These are phyloP conservation scores for Caenorhabditis japonica DNA, from an alignment of 2,888 invertebrate genomes.

Conservation along the genomic window DNA sequence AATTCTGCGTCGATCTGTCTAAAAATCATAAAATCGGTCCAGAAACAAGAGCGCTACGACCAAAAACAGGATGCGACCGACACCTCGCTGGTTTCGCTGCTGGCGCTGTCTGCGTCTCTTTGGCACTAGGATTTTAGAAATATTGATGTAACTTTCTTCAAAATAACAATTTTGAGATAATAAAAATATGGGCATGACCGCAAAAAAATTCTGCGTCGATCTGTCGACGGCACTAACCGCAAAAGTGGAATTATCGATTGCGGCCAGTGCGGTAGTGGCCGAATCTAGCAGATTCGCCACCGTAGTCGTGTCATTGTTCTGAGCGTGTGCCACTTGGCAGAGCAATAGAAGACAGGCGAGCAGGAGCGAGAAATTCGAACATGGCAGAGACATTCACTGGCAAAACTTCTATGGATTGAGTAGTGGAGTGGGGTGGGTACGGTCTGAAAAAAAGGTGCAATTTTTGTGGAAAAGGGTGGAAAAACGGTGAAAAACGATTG, in stretches of 20 bases:
- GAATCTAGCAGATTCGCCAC: conserved; percentile 14
- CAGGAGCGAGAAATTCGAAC: conserved; percentile 10
- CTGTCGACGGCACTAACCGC: conserved; percentile 19
- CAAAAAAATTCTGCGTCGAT: no score
- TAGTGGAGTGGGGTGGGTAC: background rate
- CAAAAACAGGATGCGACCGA: no score
- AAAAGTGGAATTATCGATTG: conserved; percentile 13
- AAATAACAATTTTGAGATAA: no score
- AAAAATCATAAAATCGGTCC: no score
- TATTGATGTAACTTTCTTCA: no score
- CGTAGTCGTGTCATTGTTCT: conserved; percentile 38
- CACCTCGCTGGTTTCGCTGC: no score
- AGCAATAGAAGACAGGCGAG: background rate
- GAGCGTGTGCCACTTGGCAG: conserved; percentile 24
- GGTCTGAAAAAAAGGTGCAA: conserved; percentile 5
- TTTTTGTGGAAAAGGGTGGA: background rate
- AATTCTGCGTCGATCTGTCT: no score
- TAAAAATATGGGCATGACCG: no score
- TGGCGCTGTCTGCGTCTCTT: no score
- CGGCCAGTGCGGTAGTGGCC: conserved; percentile 4
- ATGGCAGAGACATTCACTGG: conserved; percentile 41
- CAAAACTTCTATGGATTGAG: background rate
- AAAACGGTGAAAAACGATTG: no score
- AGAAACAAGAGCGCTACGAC: no score
- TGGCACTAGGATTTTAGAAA: no score